A percentile compares a stretch with the other conserved stretches of the same genome.
phyloP scores from a whole-genome alignment of 2,888 invertebrate genomes.

The Steromphala cineraria region DNA sequence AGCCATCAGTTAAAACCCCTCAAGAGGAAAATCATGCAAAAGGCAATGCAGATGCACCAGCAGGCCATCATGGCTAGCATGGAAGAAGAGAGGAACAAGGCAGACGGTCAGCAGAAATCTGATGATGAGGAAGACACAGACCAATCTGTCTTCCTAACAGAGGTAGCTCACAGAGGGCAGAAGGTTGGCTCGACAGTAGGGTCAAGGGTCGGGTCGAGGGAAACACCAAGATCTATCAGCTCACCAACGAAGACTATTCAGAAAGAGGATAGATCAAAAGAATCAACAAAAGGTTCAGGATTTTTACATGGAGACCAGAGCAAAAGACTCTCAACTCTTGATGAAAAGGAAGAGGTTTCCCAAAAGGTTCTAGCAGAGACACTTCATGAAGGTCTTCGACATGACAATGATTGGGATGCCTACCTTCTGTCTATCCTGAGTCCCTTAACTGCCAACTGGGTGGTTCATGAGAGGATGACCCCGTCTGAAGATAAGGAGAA shows the following conservation, averaged over 20 bases:
- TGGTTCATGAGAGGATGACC: conserved; percentile 65
- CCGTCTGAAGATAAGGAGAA: conserved; percentile 53
- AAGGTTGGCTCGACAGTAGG: too few species aligned
- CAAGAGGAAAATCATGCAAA: conserved; percentile 57
- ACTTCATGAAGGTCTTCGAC: neutral
- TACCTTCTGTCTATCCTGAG: conserved; percentile 71
- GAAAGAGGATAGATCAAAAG: too few species aligned
- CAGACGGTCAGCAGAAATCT: neutral
- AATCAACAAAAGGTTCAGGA: too few species aligned
- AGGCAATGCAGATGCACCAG: conserved; percentile 61
- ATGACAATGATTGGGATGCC: conserved; percentile 70
- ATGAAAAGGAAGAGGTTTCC: neutral
- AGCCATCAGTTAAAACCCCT: conserved; percentile 60
- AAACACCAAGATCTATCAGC: too few species aligned
- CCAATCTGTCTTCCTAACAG: conserved; percentile 48
- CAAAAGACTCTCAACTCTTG: too few species aligned
- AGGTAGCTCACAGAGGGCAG: conserved; percentile 32
- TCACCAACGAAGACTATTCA: too few species aligned
- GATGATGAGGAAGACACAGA: conserved; percentile 15
- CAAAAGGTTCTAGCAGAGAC: neutral
- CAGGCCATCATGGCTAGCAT: conserved; percentile 51
- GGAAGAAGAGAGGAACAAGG: conserved; percentile 31
- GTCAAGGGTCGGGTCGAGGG: neutral
- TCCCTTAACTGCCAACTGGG: conserved; percentile 72
- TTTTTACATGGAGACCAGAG: too few species aligned